Base-by-base conservation (phyloP, 2,113 vertebrate species). In the Excalfactoria chinensis region DNA sequence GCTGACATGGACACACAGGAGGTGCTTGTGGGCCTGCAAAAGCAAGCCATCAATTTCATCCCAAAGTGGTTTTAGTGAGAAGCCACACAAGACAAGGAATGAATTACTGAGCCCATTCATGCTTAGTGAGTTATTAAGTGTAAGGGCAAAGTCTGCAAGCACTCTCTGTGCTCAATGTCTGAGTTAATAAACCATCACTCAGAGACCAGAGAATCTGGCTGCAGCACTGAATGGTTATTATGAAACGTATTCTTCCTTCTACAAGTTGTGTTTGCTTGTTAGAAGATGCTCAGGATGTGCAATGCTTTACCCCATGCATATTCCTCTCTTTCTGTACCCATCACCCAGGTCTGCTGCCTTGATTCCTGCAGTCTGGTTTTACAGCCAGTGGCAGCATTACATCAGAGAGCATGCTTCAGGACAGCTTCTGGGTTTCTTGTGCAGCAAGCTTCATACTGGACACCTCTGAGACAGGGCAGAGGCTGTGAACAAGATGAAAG, bases 111-210 rank as follows among this genome's bases (percentile, higher is more conserved):
- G 48, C 34, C 88, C 77, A 41, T 95, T 96, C 93, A 89, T 93
- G 94, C 93, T 87, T 92, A 83, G 80, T 95, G 95, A 97, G 87
- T 95, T 97, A 96, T 97, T 93, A 95, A 97, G 93, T 91, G 84
- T 92, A 90, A 96, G 95, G 92, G 83, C 93, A 93, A 91, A 93
- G 92, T 83, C 94, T 95, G 83, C 90, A 89, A 95, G 91, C 89
- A 90, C 85, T 94, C 91, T 97, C 88, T 13, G 43, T n/a, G 16
- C 86, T 87, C 89, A 62, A 84, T 88, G 91, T 78, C 93, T 95
- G 93, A 95, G 93, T 95, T 97, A 97, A 96, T 95, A 96, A 96
- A 91, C 82, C 86, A 95, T 96, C 96, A 95, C 92, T 97, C 90
- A 96, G 83, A 30, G 59, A 1, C 81, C 43, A 88, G 70, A 88